Percentiles rank a stretch among this genome's conserved stretches.
These are phyloP conservation scores for Characodon lateralis DNA, from an alignment of 2,797 vertebrate genomes.

Conservation along the genomic window DNA sequence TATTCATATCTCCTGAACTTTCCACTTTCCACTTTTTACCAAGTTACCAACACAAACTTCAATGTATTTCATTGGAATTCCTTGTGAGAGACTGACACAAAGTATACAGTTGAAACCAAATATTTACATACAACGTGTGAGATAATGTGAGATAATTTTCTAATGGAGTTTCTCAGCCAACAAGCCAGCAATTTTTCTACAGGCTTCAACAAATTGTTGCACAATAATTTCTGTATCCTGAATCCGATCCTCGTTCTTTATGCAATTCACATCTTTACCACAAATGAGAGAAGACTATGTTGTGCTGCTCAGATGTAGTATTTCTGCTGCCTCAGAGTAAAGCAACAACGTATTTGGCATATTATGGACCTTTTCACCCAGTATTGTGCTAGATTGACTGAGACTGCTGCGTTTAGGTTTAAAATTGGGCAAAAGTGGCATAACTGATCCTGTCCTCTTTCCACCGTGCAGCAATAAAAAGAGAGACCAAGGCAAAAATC, in stretches of 20 bases:
- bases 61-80: neutral
- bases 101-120: neutral
- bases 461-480: slow-evolving; percentile 55
- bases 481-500: slow-evolving; percentile 49
- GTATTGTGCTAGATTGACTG: slow-evolving; percentile 8
- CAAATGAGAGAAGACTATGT: slow-evolving; percentile 1
- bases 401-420: slow-evolving; percentile 22
- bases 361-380: slow-evolving; percentile 18
- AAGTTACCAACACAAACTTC: neutral
- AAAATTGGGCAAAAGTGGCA: slow-evolving; percentile 33
- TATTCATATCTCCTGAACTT: too few species aligned
- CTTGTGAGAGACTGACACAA: neutral
- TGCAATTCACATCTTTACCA: slow-evolving; percentile 5
- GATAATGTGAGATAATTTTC: slow-evolving; percentile 20
- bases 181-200: slow-evolving; percentile 4
- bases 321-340: neutral
- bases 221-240: neutral
- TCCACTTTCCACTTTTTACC: too few species aligned
- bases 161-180: slow-evolving; percentile 27
- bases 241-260: neutral
- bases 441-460: slow-evolving; percentile 56
- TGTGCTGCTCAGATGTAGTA: neutral
- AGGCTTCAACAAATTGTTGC: slow-evolving; percentile 6
- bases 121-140: neutral
- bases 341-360: slow-evolving; percentile 8